phyloP scores from a whole-genome alignment of 1,140 invertebrate species.

The Atta colombica region DNA sequence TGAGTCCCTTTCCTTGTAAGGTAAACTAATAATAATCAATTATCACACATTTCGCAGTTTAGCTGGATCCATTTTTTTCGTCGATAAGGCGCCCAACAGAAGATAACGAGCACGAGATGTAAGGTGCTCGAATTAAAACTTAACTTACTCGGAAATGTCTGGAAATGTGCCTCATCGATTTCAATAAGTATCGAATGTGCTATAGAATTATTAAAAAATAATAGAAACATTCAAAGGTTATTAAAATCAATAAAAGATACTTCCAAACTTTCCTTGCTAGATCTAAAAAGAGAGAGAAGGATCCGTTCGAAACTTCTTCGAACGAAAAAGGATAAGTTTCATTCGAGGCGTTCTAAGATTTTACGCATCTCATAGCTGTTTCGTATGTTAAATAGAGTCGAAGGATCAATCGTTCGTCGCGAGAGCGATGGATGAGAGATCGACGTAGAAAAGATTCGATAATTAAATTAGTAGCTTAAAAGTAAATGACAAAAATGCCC shows the following conservation, averaged over 20 bases:
- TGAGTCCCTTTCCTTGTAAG: not conserved
- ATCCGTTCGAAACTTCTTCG: constrained; percentile 20
- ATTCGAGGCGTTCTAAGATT: constrained; percentile 5
- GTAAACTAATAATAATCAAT: constrained; percentile 24
- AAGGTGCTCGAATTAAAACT: constrained; percentile 35
- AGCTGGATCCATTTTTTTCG: not conserved
- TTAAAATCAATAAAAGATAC: not conserved
- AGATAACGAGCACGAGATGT: constrained; percentile 66
- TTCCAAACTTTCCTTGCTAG: constrained; percentile 25
- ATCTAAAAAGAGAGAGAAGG: constrained; percentile 43
- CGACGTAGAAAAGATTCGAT: constrained; percentile 46
- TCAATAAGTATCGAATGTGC: not conserved
- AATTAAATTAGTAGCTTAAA: constrained; percentile 35
- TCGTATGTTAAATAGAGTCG: constrained; percentile 69
- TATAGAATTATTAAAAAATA: constrained; percentile 5
- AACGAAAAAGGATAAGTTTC: constrained; percentile 19
- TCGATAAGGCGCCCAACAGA: constrained; percentile 66
- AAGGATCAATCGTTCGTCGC: constrained; percentile 25
- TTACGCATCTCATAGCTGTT: constrained; percentile 52
- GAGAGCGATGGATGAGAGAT: constrained; percentile 40
- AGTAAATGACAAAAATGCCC: constrained; percentile 31
- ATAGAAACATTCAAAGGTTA: not conserved
- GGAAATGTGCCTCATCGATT: constrained; percentile 6
- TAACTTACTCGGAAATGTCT: constrained; percentile 29
- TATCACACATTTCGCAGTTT: not conserved